phyloP scores from a whole-genome alignment of 2,888 invertebrate species.

The Rhamphomyia laevipes region DNA sequence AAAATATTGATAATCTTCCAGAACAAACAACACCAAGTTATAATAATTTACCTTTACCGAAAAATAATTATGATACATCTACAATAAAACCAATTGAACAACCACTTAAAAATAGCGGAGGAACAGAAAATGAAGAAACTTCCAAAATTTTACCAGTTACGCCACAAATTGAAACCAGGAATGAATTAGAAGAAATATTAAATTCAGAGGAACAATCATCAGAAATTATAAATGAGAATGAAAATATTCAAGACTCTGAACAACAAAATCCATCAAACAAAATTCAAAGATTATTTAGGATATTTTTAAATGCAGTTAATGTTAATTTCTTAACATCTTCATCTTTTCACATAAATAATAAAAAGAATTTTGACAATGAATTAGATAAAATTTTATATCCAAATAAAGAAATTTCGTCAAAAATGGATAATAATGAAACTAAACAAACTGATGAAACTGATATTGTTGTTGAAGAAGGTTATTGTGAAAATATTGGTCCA shows the following conservation, averaged over 20 bases:
- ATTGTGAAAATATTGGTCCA: slow-evolving; percentile 22
- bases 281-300: slow-evolving; percentile 27
- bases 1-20: too few species aligned
- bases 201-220: slow-evolving; percentile 8
- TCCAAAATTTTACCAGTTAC: not conserved
- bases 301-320: slow-evolving; percentile 31
- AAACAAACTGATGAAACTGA: not conserved
- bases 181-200: too few species aligned
- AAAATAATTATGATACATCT: too few species aligned
- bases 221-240: slow-evolving; percentile 4
- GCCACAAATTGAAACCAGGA: not conserved
- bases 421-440: not conserved
- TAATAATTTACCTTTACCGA: too few species aligned
- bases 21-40: too few species aligned
- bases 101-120: too few species aligned
- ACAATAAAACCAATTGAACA: too few species aligned
- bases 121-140: not conserved
- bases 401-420: slow-evolving; percentile 1
- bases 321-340: slow-evolving; percentile 23
- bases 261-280: not conserved
- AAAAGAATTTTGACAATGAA: slow-evolving; percentile 15
- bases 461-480: slow-evolving; percentile 14
- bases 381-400: slow-evolving; percentile 26
- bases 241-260: slow-evolving; percentile 11
- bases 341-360: slow-evolving; percentile 5